A percentile compares a stretch with the other conserved stretches of the same genome.
Evolutionary conservation across 2,888 invertebrate genomes (phyloP).

Genomic region (Chloroclystis v-ata): DNA sequence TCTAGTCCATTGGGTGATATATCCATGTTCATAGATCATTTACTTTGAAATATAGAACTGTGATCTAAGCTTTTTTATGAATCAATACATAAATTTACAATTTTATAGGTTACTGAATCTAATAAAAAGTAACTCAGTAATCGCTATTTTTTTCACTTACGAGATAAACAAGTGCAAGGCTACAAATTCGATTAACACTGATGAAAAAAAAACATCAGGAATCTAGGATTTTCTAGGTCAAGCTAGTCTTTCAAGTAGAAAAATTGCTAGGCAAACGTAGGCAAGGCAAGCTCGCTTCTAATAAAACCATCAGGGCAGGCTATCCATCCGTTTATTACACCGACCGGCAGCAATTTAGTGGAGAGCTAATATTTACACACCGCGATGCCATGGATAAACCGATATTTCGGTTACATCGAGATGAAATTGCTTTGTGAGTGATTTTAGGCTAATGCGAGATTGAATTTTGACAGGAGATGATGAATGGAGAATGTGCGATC

Average conservation of each 20-base stretch:
- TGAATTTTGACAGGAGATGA: slow-evolving; percentile 12
- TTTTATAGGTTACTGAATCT: too few species aligned
- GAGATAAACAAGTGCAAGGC: too few species aligned
- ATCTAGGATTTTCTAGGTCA: too few species aligned
- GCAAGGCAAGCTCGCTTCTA: not conserved
- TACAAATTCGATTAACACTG: too few species aligned
- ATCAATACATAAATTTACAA: too few species aligned
- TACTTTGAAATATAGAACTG: not conserved
- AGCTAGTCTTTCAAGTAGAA: not conserved
- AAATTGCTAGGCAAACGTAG: not conserved
- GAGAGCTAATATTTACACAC: slow-evolving; percentile 41
- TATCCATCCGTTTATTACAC: slow-evolving; percentile 23
- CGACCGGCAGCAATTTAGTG: slow-evolving; percentile 37
- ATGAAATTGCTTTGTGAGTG: slow-evolving; percentile 14
- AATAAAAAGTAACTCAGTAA: too few species aligned
- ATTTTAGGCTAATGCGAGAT: slow-evolving; percentile 15
- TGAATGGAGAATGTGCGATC: not conserved
- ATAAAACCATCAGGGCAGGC: slow-evolving; percentile 1
- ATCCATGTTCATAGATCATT: slow-evolving; percentile 46
- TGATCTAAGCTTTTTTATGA: too few species aligned
- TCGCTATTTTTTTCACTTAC: too few species aligned
- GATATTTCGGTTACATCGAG: slow-evolving; percentile 16
- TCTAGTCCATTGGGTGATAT: slow-evolving; percentile 77
- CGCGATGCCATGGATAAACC: slow-evolving; percentile 14
- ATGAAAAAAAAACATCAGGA: too few species aligned